Evolutionary conservation across 2,888 invertebrate species (phyloP).

Genomic region (Philonicus albiceps): DNA sequence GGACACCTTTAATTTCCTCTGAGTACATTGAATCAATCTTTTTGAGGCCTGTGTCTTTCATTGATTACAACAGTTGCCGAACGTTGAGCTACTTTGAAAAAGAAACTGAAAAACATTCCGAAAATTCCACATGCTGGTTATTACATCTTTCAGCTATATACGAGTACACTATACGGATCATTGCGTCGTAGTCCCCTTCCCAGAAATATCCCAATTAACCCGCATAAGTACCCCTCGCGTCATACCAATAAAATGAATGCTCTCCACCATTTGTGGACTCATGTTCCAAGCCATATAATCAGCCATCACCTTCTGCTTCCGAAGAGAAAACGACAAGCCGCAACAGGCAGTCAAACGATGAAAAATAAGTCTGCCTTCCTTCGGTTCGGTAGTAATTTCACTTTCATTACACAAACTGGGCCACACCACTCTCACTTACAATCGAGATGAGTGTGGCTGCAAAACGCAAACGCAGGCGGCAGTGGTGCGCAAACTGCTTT

Average conservation of each 20-base stretch:
- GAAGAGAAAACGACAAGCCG: not conserved
- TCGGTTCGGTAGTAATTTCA: conserved; percentile 12
- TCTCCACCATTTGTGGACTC: not conserved
- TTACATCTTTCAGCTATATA: not conserved
- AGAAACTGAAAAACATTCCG: not conserved
- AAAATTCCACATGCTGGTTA: not conserved
- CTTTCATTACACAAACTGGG: conserved; percentile 26
- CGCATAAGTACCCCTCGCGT: not conserved
- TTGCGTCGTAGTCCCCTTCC: not conserved
- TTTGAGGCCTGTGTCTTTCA: not conserved
- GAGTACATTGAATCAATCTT: not conserved
- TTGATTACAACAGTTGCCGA: too few relatives aligned
- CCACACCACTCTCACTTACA: conserved; percentile 7
- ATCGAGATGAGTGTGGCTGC: not conserved
- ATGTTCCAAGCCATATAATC: not conserved
- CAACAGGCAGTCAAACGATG: not conserved
- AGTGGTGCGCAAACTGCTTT: not conserved
- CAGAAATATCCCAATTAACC: not conserved
- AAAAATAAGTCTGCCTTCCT: not conserved
- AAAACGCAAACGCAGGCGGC: not conserved
- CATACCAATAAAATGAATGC: not conserved
- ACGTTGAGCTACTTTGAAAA: not conserved
- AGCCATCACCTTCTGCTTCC: not conserved
- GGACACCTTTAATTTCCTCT: not conserved
- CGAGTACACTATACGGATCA: not conserved